phyloP scores from a whole-genome alignment of 2,113 vertebrate genomes.

The Hirundichthys speculiger region DNA sequence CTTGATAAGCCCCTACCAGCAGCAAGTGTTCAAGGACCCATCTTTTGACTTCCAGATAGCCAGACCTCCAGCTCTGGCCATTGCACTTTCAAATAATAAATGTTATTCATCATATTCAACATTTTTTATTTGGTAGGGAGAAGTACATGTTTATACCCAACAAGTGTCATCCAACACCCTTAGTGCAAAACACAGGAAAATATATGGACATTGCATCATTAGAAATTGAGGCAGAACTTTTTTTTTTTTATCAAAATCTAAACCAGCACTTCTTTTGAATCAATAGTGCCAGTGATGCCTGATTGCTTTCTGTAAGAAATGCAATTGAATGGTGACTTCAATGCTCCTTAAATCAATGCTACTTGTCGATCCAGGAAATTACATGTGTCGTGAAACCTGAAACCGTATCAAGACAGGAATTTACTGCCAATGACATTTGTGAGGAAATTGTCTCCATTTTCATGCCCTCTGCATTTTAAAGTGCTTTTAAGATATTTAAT shows the following conservation, averaged over 20 bases:
- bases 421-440: conserved; percentile 67
- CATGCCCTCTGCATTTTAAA: conserved; percentile 3
- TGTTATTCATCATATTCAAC: background rate
- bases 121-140: background rate
- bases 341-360: conserved; percentile 76
- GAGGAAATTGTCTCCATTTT: conserved; percentile 56
- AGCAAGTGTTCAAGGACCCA: too few relatives aligned
- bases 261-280: conserved; percentile 63
- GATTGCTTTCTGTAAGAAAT: conserved; percentile 75
- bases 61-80: too few relatives aligned
- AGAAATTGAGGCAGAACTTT: conserved; percentile 20
- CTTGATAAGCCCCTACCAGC: too few relatives aligned
- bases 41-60: too few relatives aligned
- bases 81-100: too few relatives aligned
- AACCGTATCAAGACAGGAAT: conserved; percentile 71
- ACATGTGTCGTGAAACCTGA: conserved; percentile 73
- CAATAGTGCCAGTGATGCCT: conserved; percentile 75
- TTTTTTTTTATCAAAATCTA: conserved; percentile 26
- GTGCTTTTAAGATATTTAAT: conserved; percentile 16
- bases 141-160: background rate
- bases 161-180: conserved; percentile 1
- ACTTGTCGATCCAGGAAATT: conserved; percentile 80
- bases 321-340: conserved; percentile 79
- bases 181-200: conserved; percentile 9
- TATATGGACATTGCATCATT: conserved; percentile 30